These are phyloP conservation scores for Morpho helenor DNA, from an alignment of 2,888 invertebrate genomes.

Conservation along the genomic window DNA sequence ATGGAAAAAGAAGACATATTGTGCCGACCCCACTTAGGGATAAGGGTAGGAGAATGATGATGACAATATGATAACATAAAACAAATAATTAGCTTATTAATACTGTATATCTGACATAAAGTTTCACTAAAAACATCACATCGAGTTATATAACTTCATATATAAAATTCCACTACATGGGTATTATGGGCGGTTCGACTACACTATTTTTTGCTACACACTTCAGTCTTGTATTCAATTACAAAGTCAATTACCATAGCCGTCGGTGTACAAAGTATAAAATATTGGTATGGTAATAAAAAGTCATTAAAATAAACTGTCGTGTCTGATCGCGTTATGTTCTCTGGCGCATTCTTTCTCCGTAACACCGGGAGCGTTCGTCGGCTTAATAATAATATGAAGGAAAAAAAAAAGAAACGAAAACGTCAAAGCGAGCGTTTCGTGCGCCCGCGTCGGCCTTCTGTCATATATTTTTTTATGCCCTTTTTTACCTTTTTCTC, in stretches of 20 bases:
- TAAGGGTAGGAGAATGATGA: no score
- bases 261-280: constrained; percentile 26
- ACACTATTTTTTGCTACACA: constrained; percentile 18
- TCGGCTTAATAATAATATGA: constrained; percentile 73
- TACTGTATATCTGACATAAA: no score
- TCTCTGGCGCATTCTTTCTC: constrained; percentile 71
- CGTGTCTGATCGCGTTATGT: constrained; percentile 49
- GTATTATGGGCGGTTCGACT: constrained; percentile 7
- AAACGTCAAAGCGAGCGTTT: constrained; percentile 59
- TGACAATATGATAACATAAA: no score
- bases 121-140: background rate
- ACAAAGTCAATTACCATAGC: constrained; percentile 28
- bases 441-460: constrained; percentile 58
- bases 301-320: constrained; percentile 33
- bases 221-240: constrained; percentile 26
- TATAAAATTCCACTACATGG: constrained; percentile 11
- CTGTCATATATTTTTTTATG: constrained; percentile 42
- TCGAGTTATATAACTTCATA: background rate
- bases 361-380: constrained; percentile 78
- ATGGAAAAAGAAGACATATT: no score
- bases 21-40: no score
- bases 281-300: constrained; percentile 25
- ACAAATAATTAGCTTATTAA: no score
- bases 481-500: constrained; percentile 28
- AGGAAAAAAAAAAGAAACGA: constrained; percentile 75